Evolutionary conservation across 2,888 invertebrate species (phyloP), one percentile per base, ranked within the genome.

Genomic region (Conchocele bisecta): DNA sequence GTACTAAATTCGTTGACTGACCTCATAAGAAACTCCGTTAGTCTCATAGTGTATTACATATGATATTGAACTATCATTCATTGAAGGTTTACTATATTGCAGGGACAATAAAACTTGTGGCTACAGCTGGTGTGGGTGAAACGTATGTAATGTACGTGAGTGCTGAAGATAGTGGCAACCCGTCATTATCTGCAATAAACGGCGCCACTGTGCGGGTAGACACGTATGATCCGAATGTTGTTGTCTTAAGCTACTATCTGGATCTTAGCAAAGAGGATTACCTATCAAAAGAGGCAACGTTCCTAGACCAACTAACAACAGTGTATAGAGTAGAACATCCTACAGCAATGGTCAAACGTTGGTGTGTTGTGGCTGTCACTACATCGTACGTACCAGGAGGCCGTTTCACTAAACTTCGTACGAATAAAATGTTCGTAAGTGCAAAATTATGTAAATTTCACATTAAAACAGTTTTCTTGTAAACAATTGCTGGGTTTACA

Each of bases 201-300:
- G 72, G 81, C n/a, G 82, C 83, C 2, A 81, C 81, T 13, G 48
- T 88, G 3, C 63, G 85, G 48, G 77, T 87, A 9, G 88, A 88
- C 65, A 83, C 87, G 7, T 88, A 84, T 53, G 60, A 80, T 5
- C 84, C 87, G 5, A 68, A 75, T 26, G 31, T 41, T 0, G 65
- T 75, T 35, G 70, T 80, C 5, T 71, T 84, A 0, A 78, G 72
- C 7, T 81, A 80, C 53, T 64, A 66, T 48, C 68, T 85, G 56
- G 42, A 51, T 28, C 75, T 83, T 17, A 79, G 66, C 63, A 71
- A 72, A 33, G 51, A 71, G 1, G 51, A 68, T 9, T 87, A 82
- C 59, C 37, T 75, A n/a, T 65, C 69, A 0, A 51, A 66, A 39
- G 76, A 82, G 54, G 33, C 65, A 11, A 74, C 69, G 0, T 87